phyloP scores from a whole-genome alignment of 1,140 invertebrate species.

The Leguminivora glycinivorella region DNA sequence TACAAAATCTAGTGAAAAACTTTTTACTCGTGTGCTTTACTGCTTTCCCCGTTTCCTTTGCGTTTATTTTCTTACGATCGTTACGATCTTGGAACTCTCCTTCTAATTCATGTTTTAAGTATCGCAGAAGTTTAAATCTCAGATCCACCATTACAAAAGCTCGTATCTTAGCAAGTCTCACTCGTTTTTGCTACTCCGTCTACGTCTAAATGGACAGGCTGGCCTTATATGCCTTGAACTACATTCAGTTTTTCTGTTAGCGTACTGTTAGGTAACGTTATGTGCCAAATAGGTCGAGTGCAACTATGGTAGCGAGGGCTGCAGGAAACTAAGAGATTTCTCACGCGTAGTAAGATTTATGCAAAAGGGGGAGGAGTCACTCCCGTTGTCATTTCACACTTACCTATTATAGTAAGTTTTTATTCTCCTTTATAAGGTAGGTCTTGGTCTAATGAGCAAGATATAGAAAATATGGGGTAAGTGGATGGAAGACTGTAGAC shows the following conservation, averaged over 20 bases:
- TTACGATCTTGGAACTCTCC: too few species aligned
- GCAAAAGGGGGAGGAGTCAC: not conserved
- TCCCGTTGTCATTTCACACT: not conserved
- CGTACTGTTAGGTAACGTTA: conserved; percentile 28
- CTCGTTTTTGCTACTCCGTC: not conserved
- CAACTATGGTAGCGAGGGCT: conserved; percentile 1
- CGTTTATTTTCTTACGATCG: not conserved
- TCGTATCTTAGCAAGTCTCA: not conserved
- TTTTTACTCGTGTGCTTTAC: not conserved
- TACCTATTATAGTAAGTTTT: conserved; percentile 13
- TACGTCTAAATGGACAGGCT: not conserved
- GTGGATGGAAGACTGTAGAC: not conserved
- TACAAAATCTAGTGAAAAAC: not conserved
- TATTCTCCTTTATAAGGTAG: not conserved
- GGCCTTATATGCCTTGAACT: conserved; percentile 19
- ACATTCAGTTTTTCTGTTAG: conserved; percentile 22
- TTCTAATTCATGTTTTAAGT: too few species aligned
- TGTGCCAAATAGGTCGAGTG: not conserved
- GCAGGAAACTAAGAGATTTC: not conserved
- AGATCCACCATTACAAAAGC: not conserved
- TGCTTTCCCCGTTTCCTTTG: not conserved
- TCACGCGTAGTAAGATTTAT: conserved; percentile 2
- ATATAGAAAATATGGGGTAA: not conserved
- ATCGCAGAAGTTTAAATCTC: not conserved
- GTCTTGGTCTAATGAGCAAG: not conserved